Evolutionary conservation across 2,113 vertebrate genomes (phyloP), one percentile per base, ranked within the genome.

Genomic region (Lampris incognitus): DNA sequence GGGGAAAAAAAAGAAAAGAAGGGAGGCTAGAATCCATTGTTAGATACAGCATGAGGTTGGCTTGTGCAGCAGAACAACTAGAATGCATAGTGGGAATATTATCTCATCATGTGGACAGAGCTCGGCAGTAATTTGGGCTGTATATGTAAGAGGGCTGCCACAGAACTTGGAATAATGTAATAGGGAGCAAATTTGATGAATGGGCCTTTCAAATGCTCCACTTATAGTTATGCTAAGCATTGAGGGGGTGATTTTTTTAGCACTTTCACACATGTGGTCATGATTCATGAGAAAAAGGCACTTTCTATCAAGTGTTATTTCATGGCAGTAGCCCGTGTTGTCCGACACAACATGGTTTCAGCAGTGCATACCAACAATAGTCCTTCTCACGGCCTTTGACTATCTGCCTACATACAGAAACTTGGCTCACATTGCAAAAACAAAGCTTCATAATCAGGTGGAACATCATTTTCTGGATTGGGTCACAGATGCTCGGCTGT

Each of bases 381-480:
- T 42, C 49, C 54, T 77, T 63, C 86, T 88, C 86, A 69, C 80
- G 73, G 69, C 73, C 62, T 74, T 60, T 36, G 13, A 41, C 60
- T 42, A 74, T 72, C 72, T 83, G 66, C 68, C 66, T 81, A 49
- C 73, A 60, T 56, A 72, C 51, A 68, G 75, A 67, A 78, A 63
- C 72, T 60, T 81, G 63, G 65, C 71, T 72, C 62, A 6, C 68
- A 62, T 90, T 86, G 72, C 77, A 88, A 90, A 85, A 90, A 89
- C 78, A 69, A 84, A 70, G 79, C 77, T 74, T 79, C 76, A 83
- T 91, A 87, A 89, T 89, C 88, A 89, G 82, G 80, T 88, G 80
- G 66, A 87, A 90, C 77, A 81, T 82, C 60, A 89, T 87, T 91
- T 82, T 86, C 89, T 69, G 91, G 90, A 93, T 91, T 89, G 85